Evolutionary conservation across 2,888 invertebrate genomes (phyloP).

Genomic region (Drosophila diplacantha): DNA sequence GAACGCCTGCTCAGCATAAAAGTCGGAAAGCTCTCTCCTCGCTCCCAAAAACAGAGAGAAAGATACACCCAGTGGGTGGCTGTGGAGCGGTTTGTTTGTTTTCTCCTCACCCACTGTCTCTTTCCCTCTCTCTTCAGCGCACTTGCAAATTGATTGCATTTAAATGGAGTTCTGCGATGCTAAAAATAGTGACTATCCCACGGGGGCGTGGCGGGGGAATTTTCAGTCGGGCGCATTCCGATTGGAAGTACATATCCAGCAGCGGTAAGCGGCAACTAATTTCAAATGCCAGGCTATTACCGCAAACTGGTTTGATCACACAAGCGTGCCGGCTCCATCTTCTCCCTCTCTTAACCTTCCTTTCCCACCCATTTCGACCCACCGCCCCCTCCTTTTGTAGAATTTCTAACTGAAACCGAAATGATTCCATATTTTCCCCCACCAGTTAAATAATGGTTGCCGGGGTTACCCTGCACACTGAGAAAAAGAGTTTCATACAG

Average conservation of each 20-base stretch:
- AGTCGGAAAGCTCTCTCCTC: conserved; percentile 8
- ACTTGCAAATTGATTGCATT: conserved; percentile 69
- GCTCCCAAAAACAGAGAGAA: conserved; percentile 4
- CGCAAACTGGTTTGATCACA: conserved; percentile 63
- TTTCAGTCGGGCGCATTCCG: conserved; percentile 57
- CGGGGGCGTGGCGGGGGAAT: conserved; percentile 63
- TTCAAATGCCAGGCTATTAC: conserved; percentile 63
- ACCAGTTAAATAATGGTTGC: conserved; percentile 22
- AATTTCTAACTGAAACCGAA: conserved; percentile 63
- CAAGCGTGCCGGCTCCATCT: conserved; percentile 51
- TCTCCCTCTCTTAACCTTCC: conserved; percentile 5
- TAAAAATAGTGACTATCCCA: conserved; percentile 31
- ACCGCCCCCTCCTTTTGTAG: background rate
- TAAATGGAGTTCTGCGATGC: conserved; percentile 53
- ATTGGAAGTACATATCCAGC: conserved; percentile 29
- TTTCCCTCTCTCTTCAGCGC: conserved; percentile 42
- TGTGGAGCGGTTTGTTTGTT: conserved; percentile 54
- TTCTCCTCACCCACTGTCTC: conserved; percentile 22
- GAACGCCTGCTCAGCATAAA: conserved; percentile 54
- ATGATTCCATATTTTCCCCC: conserved; percentile 63
- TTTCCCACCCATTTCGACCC: conserved; percentile 4
- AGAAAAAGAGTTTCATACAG: background rate
- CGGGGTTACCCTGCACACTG: conserved; percentile 21
- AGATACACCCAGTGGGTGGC: conserved; percentile 30
- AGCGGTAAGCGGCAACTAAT: conserved; percentile 34